A percentile compares a stretch with the other conserved stretches of the same genome.
These are phyloP conservation scores for Caenorhabditis parvicauda DNA, from an alignment of 2,888 invertebrate species.

Conservation along the genomic window DNA sequence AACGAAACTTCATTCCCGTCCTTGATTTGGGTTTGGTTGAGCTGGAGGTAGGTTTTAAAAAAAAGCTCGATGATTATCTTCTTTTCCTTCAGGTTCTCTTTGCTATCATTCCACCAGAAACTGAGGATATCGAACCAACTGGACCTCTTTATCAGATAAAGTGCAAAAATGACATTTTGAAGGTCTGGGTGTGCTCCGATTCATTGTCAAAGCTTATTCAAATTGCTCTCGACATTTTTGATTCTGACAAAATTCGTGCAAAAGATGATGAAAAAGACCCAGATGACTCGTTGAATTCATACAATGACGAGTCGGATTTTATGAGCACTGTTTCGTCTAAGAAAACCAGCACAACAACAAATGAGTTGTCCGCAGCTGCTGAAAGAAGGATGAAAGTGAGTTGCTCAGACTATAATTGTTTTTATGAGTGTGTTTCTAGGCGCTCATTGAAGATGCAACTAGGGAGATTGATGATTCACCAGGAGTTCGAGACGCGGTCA, in stretches of 20 bases:
- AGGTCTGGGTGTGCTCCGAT: slow-evolving; percentile 58
- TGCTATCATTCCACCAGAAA: slow-evolving; percentile 17
- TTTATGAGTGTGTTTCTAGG: too few species aligned
- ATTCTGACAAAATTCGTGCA: slow-evolving; percentile 31
- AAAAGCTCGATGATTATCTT: neutral
- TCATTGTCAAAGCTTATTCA: slow-evolving; percentile 50
- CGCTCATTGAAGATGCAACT: neutral
- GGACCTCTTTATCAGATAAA: slow-evolving; percentile 35
- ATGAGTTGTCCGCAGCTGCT: too few species aligned
- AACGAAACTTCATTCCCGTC: slow-evolving; percentile 29
- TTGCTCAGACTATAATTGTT: too few species aligned
- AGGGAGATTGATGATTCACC: slow-evolving; percentile 2
- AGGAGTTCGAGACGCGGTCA: slow-evolving; percentile 38
- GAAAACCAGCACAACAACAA: too few species aligned
- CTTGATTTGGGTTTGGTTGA: slow-evolving; percentile 40
- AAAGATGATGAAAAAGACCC: slow-evolving; percentile 5
- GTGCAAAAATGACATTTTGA: slow-evolving; percentile 29
- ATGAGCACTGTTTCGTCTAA: too few species aligned
- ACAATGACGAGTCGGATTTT: too few species aligned
- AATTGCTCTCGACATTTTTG: slow-evolving; percentile 40
- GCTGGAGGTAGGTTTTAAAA: slow-evolving; percentile 24
- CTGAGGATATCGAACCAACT: slow-evolving; percentile 27
- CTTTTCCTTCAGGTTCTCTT: slow-evolving; percentile 14
- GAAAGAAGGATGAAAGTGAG: too few species aligned
- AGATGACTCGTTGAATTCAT: slow-evolving; percentile 8